Evolutionary conservation across 2,113 vertebrate genomes (phyloP).

Genomic region (Salminus brasiliensis): DNA sequence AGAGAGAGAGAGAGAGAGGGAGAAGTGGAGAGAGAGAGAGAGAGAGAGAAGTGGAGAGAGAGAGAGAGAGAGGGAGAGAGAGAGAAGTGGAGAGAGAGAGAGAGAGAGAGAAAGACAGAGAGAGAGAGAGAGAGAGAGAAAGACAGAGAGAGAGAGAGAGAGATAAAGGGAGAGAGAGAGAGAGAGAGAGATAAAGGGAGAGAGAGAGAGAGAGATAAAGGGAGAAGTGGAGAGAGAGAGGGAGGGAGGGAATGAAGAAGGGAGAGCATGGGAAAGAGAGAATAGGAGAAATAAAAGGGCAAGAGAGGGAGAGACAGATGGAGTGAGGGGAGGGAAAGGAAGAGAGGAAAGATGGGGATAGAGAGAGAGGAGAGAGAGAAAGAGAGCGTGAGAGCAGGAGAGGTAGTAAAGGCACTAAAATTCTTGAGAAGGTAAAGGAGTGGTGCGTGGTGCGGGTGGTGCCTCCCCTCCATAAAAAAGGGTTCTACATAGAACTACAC

Average conservation of each 20-base stretch:
- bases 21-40: neutral
- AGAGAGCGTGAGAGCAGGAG: neutral
- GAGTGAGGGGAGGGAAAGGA: neutral
- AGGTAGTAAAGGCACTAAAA: neutral
- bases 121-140: neutral
- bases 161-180: no score
- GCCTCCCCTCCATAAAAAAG: no score
- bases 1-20: neutral
- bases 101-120: no score
- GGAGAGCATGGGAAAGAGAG: neutral
- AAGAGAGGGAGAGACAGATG: neutral
- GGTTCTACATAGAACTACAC: no score
- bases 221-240: neutral
- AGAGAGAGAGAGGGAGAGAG: neutral
- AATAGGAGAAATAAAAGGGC: neutral
- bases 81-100: neutral
- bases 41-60: no score
- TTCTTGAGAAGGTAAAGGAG: no score
- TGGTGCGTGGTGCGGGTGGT: no score
- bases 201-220: neutral
- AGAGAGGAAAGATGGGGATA: neutral
- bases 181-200: no score
- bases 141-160: no score
- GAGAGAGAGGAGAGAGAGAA: slow-evolving; percentile 3
- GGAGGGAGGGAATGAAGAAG: no score